These are phyloP conservation scores for Ichneumon xanthorius DNA, from an alignment of 2,888 invertebrate species.

Conservation along the genomic window DNA sequence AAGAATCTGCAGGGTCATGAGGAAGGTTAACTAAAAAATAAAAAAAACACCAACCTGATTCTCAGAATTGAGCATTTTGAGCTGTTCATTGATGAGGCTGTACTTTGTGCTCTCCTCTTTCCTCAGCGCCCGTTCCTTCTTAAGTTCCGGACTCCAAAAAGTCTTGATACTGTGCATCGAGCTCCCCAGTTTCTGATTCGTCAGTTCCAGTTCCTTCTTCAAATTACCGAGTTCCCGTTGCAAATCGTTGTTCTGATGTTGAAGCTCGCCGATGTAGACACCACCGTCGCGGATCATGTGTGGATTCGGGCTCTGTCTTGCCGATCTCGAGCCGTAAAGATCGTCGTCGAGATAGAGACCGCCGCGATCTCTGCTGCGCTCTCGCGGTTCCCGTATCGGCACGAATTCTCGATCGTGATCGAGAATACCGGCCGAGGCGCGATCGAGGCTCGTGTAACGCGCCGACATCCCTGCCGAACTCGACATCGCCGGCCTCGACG, in stretches of 20 bases:
- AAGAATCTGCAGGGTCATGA: no score
- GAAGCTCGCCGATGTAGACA: constrained; percentile 93
- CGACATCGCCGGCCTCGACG: constrained; percentile 89
- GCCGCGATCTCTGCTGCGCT: constrained; percentile 88
- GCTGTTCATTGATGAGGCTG: constrained; percentile 97
- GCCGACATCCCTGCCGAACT: constrained; percentile 84
- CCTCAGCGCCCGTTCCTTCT: constrained; percentile 97
- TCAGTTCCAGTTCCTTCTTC: constrained; percentile 97
- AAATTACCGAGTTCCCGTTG: constrained; percentile 96
- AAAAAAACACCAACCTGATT: constrained; percentile 91
- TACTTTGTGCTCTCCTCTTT: constrained; percentile 99
- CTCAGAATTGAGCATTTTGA: constrained; percentile 97
- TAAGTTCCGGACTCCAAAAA: constrained; percentile 99
- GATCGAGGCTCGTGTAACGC: constrained; percentile 90
- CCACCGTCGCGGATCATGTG: constrained; percentile 88
- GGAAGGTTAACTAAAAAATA: neutral
- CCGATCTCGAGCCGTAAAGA: constrained; percentile 88
- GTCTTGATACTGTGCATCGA: constrained; percentile 99
- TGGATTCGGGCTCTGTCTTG: constrained; percentile 90
- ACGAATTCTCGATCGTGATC: constrained; percentile 95
- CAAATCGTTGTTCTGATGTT: constrained; percentile 97
- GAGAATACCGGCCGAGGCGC: constrained; percentile 88
- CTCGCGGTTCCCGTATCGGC: constrained; percentile 92
- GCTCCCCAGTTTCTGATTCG: constrained; percentile 98
- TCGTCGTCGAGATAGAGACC: constrained; percentile 90